Evolutionary conservation across 2,888 invertebrate genomes (phyloP).

Genomic region (Protodeltote pygarga): DNA sequence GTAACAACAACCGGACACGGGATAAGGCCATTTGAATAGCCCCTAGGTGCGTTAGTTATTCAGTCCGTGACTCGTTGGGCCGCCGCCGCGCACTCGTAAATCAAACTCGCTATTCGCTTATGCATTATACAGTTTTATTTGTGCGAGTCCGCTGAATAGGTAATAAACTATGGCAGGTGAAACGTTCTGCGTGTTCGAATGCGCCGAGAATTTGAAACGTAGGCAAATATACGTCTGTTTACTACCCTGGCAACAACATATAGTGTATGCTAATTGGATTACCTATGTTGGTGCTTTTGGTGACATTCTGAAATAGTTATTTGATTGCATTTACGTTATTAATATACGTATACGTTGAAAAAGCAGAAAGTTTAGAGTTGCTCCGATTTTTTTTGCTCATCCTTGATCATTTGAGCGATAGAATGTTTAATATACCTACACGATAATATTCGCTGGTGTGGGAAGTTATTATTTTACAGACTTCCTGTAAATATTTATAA

Average conservation of each 20-base stretch:
- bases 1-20: slow-evolving; percentile 54
- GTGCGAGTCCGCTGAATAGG: slow-evolving; percentile 86
- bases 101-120: slow-evolving; percentile 86
- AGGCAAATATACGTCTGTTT: slow-evolving; percentile 71
- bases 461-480: no score
- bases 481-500: no score
- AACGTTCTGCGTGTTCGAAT: slow-evolving; percentile 77
- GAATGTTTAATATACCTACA: no score
- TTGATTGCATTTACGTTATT: background rate
- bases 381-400: no score
- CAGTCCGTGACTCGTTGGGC: slow-evolving; percentile 73
- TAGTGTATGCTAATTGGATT: slow-evolving; percentile 43
- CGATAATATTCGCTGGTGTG: no score
- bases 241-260: slow-evolving; percentile 42
- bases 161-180: slow-evolving; percentile 86
- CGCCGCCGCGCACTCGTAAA: slow-evolving; percentile 79
- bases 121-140: slow-evolving; percentile 88
- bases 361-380: no score
- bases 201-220: slow-evolving; percentile 76
- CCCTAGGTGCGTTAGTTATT: slow-evolving; percentile 82
- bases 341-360: background rate
- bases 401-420: no score
- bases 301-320: slow-evolving; percentile 22
- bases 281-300: slow-evolving; percentile 19
- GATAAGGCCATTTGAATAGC: slow-evolving; percentile 73